phyloP scores from a whole-genome alignment of 2,113 vertebrate species.

The Dolichallabes microphthalmus region DNA sequence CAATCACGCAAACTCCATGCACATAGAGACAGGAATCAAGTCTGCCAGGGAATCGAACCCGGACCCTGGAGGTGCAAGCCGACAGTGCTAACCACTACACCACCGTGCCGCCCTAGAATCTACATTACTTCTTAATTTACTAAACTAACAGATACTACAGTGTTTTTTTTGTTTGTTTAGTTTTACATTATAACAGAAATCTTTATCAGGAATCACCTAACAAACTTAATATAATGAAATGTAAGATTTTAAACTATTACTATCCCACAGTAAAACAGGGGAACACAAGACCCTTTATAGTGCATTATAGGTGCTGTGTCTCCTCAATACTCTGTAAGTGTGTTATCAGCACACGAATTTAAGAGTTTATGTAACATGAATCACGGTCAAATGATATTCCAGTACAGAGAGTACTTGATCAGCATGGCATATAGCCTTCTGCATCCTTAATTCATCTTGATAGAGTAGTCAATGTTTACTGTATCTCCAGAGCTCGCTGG shows the following conservation, averaged over 20 bases:
- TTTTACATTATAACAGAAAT: slow-evolving; percentile 1
- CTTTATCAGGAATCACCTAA: neutral
- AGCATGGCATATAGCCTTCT: slow-evolving; percentile 38
- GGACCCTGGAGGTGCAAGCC: too few relatives aligned
- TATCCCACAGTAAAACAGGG: neutral
- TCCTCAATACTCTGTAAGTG: slow-evolving; percentile 5
- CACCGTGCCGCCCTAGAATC: too few relatives aligned
- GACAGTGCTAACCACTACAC: too few relatives aligned
- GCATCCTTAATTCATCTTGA: slow-evolving; percentile 51
- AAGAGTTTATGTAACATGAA: slow-evolving; percentile 17
- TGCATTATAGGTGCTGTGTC: neutral
- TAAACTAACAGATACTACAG: neutral
- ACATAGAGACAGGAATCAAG: too few relatives aligned
- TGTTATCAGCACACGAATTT: slow-evolving; percentile 5
- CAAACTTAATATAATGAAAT: neutral
- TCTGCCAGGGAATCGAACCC: too few relatives aligned
- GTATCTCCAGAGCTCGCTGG: slow-evolving; percentile 65
- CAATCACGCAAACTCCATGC: too few relatives aligned
- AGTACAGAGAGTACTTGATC: slow-evolving; percentile 29
- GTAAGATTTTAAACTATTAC: neutral
- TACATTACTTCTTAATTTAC: neutral
- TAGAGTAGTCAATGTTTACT: slow-evolving; percentile 58
- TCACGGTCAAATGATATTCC: slow-evolving; percentile 27
- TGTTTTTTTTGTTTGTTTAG: neutral
- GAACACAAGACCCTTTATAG: neutral